Conservation (phyloP, 2,888 invertebrate species). For the Electrophaes corylata region DNA sequence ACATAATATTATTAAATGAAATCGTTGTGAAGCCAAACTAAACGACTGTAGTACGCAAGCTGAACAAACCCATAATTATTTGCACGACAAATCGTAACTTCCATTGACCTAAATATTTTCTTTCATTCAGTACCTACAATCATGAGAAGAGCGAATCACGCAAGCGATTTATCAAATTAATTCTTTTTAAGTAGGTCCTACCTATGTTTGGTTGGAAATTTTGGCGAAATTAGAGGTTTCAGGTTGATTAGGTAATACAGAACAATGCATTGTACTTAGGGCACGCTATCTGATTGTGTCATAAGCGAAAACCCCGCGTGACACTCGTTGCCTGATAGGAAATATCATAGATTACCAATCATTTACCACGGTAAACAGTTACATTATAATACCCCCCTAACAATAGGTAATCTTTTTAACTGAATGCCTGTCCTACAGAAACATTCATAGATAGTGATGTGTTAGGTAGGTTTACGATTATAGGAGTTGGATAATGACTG, state of each 20-base stretch:
- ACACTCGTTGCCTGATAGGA: not conserved
- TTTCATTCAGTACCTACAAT: slow-evolving; percentile 31
- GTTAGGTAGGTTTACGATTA: slow-evolving; percentile 15
- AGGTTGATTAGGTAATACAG: too few species aligned
- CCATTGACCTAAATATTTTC: slow-evolving; percentile 44
- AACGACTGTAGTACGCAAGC: not conserved
- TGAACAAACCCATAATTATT: slow-evolving; percentile 38
- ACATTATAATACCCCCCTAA: slow-evolving; percentile 6
- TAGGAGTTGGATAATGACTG: slow-evolving; percentile 4
- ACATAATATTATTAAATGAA: not conserved
- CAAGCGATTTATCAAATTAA: not conserved
- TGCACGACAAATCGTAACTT: slow-evolving; percentile 43
- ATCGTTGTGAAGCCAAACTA: not conserved
- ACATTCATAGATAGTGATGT: slow-evolving; percentile 13
- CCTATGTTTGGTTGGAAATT: not conserved
- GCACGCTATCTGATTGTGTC: too few species aligned
- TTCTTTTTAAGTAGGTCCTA: too few species aligned
- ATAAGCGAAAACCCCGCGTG: too few species aligned
- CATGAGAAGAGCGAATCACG: slow-evolving; percentile 9
- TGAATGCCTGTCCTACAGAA: slow-evolving; percentile 14
- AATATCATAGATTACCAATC: slow-evolving; percentile 4
- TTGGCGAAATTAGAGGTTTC: too few species aligned
- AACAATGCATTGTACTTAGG: too few species aligned
- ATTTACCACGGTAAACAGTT: slow-evolving; percentile 4
- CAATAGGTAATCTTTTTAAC: slow-evolving; percentile 22